Base-by-base conservation (phyloP, 2,888 invertebrate species). In the Carterocephalus palaemon region DNA sequence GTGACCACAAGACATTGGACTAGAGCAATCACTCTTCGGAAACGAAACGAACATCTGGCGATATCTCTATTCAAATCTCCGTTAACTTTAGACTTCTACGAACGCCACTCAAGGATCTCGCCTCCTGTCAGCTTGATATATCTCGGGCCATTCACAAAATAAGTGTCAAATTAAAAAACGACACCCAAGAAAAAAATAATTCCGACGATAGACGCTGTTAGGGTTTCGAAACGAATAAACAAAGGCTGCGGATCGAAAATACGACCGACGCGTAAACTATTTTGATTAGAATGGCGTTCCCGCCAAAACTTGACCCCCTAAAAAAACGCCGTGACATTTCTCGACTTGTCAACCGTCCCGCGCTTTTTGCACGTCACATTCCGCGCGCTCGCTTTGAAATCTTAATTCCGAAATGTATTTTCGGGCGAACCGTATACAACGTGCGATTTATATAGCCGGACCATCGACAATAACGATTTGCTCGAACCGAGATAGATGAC, bases 281-380 rank as follows among this genome's bases (percentile, higher is more conserved):
- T 85, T 86, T 85, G 85, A 86, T 86, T 84, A 84, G 85, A 84
- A 83, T 81, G 77, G 79, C 78, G 75, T 76, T 75, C 75, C 71
- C 73, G 71, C 74, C 70, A 75, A 82, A 67, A 81, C 72, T 64
- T 70, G 67, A 70, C 57, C 63, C 62, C 64, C 10, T 28, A 39
- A 70, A 75, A 71, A 72, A 68, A 62, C 53, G 62, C 73, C 64
- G 52, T 73, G 75, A 76, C 77, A 78, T 86, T 80, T 82, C 74
- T 82, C 81, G 78, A 81, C 66, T 66, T 84, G 84, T 81, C 84
- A 79, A 68, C 62, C 49, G 59, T 60, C 59, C 67, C 61, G 66
- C 59, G 68, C 60, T 84, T 84, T 85, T 85, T 84, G 78, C 70
- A 59, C 57, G 57, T 58, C 57, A 60, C 64, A 73, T 75, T 70